Evolutionary conservation across 2,888 invertebrate genomes (phyloP).

Genomic region (Piscicola geometra): DNA sequence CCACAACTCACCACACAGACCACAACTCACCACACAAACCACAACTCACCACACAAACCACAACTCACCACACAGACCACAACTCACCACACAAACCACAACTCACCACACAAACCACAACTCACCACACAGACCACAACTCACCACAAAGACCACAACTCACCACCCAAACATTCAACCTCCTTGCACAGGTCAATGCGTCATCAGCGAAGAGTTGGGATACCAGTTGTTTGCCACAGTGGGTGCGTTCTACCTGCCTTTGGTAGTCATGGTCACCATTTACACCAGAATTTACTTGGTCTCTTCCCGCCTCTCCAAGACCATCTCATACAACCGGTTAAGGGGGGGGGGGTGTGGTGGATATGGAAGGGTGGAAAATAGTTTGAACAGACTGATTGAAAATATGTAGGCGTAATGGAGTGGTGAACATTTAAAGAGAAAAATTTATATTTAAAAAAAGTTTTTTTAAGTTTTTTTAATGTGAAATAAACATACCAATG

Average conservation of each 20-base stretch:
- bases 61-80: no score
- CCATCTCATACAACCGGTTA: constrained; percentile 43
- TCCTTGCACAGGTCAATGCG: constrained; percentile 63
- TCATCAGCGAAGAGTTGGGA: constrained; percentile 85
- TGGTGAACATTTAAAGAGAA: not conserved
- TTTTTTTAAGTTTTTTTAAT: no score
- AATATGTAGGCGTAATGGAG: not conserved
- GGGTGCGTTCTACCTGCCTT: constrained; percentile 85
- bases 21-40: no score
- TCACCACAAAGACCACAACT: no score
- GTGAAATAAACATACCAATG: no score
- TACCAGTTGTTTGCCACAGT: constrained; percentile 88
- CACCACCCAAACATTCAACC: no score
- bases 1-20: no score
- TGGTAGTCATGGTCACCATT: constrained; percentile 90
- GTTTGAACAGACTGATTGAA: not conserved
- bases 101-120: no score
- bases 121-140: no score
- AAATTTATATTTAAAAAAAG: not conserved
- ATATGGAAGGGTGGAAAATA: not conserved
- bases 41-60: no score
- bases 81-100: no score
- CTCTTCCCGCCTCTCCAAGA: constrained; percentile 48
- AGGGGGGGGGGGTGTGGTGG: constrained; percentile 18
- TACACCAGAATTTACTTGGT: constrained; percentile 75